A percentile compares a stretch with the other conserved stretches of the same genome.
phyloP scores from a whole-genome alignment of 2,113 vertebrate genomes.

The Galbula dea region DNA sequence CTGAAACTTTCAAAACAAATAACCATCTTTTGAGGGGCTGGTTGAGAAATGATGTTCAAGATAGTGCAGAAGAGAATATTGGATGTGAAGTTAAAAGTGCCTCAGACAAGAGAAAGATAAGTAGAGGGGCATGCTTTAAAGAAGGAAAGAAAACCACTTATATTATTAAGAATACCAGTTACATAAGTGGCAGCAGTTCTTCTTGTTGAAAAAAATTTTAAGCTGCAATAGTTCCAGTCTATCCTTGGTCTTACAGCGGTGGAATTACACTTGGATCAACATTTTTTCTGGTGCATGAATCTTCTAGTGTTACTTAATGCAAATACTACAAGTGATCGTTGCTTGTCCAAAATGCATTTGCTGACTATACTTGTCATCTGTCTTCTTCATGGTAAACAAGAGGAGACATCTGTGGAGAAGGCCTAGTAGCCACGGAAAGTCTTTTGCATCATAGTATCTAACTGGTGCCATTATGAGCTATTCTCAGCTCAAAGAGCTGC shows the following conservation, averaged over 20 bases:
- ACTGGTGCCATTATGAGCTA: background rate
- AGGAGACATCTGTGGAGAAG: conserved; percentile 5
- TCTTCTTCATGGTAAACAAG: background rate
- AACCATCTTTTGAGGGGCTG: background rate
- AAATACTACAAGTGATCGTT: background rate
- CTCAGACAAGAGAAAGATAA: background rate
- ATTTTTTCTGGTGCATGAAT: background rate
- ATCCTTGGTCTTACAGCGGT: background rate
- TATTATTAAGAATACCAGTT: background rate
- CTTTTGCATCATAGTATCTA: background rate
- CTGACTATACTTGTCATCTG: background rate
- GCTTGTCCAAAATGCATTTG: conserved; percentile 4
- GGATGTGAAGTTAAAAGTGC: background rate
- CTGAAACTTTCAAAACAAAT: conserved; percentile 2
- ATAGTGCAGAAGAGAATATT: background rate
- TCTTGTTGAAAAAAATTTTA: background rate
- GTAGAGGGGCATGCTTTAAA: background rate
- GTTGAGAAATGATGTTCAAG: background rate
- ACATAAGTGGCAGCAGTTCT: background rate
- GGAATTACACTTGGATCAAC: background rate
- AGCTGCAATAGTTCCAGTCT: background rate
- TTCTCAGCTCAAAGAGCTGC: background rate
- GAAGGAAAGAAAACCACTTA: background rate
- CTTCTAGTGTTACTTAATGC: background rate
- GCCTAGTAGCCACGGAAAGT: conserved; percentile 21